Percentiles rank a stretch among this genome's conserved stretches.
These are phyloP conservation scores for Damaliscus lunatus DNA, from an alignment of 2,113 vertebrate species.

Conservation along the genomic window DNA sequence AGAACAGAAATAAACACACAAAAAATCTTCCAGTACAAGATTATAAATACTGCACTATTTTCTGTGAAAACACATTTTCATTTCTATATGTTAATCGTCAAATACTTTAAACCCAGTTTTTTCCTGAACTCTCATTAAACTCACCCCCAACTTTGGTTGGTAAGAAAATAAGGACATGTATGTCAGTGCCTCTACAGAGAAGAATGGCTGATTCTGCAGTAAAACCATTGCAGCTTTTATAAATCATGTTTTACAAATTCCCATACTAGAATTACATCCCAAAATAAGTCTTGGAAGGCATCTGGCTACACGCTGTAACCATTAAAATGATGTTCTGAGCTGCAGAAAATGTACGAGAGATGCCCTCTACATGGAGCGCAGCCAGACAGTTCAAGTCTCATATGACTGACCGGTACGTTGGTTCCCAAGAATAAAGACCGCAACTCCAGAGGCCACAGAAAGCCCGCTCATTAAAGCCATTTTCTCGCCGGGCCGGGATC, in stretches of 20 bases:
- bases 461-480: background rate
- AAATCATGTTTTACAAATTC: background rate
- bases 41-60: background rate
- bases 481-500: background rate
- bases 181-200: background rate
- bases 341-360: background rate
- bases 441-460: background rate
- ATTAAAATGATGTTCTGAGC: background rate
- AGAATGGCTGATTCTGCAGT: background rate
- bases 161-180: background rate
- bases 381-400: conserved; percentile 26
- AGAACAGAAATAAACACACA: background rate
- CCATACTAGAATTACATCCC: background rate
- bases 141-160: background rate
- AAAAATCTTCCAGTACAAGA: background rate
- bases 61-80: background rate
- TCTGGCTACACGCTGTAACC: background rate
- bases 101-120: background rate
- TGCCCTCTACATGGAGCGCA: background rate
- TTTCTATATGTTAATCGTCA: background rate
- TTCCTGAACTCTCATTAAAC: background rate
- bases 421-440: conserved; percentile 1
- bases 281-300: background rate
- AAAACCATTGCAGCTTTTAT: background rate
- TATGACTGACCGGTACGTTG: background rate